Conservation (phyloP, 2,113 vertebrate species). For the Antechinus flavipes region DNA sequence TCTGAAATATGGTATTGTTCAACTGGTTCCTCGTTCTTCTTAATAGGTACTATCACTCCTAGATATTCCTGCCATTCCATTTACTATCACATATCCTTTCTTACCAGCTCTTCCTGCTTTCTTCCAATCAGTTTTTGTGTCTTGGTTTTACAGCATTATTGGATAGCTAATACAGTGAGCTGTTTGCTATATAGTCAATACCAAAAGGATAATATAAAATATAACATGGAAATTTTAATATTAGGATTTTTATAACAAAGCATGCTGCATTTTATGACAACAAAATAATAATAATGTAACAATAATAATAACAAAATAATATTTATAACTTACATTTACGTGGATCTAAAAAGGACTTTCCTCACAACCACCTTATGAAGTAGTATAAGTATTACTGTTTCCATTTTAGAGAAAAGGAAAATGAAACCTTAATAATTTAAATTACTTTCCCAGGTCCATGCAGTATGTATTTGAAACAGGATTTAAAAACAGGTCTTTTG, state of each 20-base stretch:
- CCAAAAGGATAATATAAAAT: background rate
- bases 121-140: background rate
- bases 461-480: background rate
- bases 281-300: background rate
- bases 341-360: background rate
- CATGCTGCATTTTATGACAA: background rate
- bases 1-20: background rate
- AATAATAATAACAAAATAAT: background rate
- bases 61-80: background rate
- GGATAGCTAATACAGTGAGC: background rate
- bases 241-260: background rate
- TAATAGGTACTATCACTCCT: background rate
- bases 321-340: background rate
- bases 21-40: background rate
- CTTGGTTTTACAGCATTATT: background rate
- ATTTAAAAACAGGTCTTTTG: background rate
- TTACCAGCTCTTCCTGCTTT: background rate
- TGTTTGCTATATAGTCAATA: background rate
- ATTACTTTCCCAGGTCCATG: background rate
- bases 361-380: background rate
- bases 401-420: background rate
- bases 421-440: background rate
- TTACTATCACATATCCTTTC: background rate
- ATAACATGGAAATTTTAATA: background rate
- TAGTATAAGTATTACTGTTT: background rate